Base-by-base conservation (phyloP, 2,888 invertebrate genomes). In the Drosophila rubida region DNA sequence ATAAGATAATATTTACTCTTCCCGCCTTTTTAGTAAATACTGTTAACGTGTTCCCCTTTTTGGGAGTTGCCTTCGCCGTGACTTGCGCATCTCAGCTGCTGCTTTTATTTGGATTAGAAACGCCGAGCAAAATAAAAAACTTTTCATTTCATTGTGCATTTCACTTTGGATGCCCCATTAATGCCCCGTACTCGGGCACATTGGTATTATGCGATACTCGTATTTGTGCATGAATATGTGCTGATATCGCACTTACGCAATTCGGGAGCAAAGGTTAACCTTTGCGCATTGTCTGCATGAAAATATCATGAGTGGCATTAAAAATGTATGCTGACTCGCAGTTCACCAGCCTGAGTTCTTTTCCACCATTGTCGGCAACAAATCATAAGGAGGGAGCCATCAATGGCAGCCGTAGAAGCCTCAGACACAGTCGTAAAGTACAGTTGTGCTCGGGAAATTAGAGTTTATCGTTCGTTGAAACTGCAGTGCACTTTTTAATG, bases 261-360 rank as follows among this genome's bases (percentile, higher is more conserved):
- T 65, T 53, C 35, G 76, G 22, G 39, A 30, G 60, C 54, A 61
- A 60, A 69, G 9, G 4, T 77, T 61, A 81, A 68, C 87, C 75
- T 74, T 80, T 70, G 82, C 86, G 82, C 87, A 81, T 78, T 81
- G 85, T 72, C 68, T 65, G 86, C 60, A 75, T 78, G 86, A 82
- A 70, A 85, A 80, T 66, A 85, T 81, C 81, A 81, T 87, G 88
- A 85, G 74, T 65, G 41, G 87, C 87, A 88, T 88, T 82, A 82
- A 82, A 88, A 86, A 83, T 88, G 86, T 68, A 82, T 88, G 87
- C 59, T 57, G 58, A 64, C 66, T 78, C 59, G 37, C 19, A 42
- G 48, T 44, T 45, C 55, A 22, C 23, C 27, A 11, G 25, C 25
- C 11, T n/a, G 1, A 25, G 25, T 25, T 25, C 27, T 4, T n/a